Conservation (phyloP, 2,113 vertebrate genomes). For the Campylorhamphus procurvoides region DNA sequence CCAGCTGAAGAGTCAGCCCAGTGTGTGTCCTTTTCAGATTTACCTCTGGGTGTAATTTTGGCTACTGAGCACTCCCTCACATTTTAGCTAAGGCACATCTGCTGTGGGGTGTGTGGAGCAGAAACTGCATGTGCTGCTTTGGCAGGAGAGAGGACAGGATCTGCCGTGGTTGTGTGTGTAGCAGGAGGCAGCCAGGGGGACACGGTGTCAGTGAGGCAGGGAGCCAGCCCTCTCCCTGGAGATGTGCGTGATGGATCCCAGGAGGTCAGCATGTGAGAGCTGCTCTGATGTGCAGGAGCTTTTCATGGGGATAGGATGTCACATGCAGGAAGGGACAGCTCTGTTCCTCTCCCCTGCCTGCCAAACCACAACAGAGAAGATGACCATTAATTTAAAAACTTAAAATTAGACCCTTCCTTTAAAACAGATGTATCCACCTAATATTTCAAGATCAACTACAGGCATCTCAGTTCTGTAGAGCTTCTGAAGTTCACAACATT, state of each 20-base stretch:
- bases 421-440: not conserved
- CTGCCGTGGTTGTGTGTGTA: rapidly evolving
- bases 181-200: rapidly evolving
- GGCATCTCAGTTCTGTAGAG: not conserved
- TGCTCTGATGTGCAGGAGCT: not conserved
- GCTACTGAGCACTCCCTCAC: not conserved
- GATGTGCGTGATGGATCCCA: not conserved
- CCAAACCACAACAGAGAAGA: not conserved
- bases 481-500: not conserved
- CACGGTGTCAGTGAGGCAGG: rapidly evolving
- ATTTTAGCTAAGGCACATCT: not conserved
- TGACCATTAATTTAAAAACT: not conserved
- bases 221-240: not conserved
- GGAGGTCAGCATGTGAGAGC: not conserved
- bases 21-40: not conserved
- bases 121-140: not conserved
- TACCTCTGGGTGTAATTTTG: not conserved
- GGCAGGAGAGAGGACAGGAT: not conserved
- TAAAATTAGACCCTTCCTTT: not conserved
- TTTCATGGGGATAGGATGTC: not conserved
- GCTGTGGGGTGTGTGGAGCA: not conserved
- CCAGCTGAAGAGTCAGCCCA: not conserved
- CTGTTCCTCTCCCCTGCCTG: not conserved
- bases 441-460: not conserved
- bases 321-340: not conserved